Evolutionary conservation across 2,113 vertebrate genomes (phyloP).

Genomic region (Rhizomys pruinosus): DNA sequence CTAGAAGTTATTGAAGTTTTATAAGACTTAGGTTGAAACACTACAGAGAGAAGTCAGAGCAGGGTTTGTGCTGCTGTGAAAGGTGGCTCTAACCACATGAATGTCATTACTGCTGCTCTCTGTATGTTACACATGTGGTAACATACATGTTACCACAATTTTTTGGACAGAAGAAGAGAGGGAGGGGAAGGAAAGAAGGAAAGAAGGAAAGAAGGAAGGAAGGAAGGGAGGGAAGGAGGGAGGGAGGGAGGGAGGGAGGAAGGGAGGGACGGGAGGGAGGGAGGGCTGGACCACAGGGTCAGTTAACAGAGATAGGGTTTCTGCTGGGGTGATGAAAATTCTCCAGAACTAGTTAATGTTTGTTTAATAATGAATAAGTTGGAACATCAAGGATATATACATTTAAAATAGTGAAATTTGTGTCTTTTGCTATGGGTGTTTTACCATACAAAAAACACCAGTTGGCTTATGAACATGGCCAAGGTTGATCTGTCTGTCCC

Average conservation of each 20-base stretch:
- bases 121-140: not conserved
- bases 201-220: not conserved
- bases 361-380: fast-evolving
- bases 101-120: not conserved
- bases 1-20: not conserved
- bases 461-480: not conserved
- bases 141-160: too few species aligned
- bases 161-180: not conserved
- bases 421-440: not conserved
- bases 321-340: not conserved
- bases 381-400: too few species aligned
- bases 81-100: not conserved
- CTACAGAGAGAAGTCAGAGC: too few species aligned
- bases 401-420: not conserved
- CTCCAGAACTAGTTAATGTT: not conserved
- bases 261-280: not conserved
- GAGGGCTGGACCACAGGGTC: not conserved
- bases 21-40: not conserved
- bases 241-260: not conserved
- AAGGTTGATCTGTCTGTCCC: fast-evolving
- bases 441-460: too few species aligned
- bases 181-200: not conserved
- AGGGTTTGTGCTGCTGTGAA: fast-evolving
- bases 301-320: not conserved
- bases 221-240: not conserved